These are phyloP conservation scores for Momotus momota DNA, from an alignment of 2,797 vertebrate genomes.

Conservation along the genomic window DNA sequence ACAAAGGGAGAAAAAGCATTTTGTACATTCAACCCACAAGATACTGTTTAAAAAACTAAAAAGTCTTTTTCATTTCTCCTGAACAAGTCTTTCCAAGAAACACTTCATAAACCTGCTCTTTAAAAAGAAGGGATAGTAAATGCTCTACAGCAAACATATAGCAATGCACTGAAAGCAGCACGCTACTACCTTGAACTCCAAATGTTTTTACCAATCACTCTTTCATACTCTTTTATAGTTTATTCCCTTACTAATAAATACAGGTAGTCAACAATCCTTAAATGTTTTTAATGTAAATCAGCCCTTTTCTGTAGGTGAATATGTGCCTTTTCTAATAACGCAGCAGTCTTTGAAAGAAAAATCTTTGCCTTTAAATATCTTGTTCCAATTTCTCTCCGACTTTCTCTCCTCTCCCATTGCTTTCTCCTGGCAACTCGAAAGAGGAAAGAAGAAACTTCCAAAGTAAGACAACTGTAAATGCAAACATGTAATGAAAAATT, in stretches of 20 bases:
- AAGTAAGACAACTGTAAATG: background rate
- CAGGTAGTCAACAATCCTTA: background rate
- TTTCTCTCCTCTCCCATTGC: background rate
- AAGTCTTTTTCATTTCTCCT: constrained; percentile 19
- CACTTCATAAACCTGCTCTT: constrained; percentile 60
- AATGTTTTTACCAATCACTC: background rate
- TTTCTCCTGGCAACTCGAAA: background rate
- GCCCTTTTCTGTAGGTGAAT: background rate
- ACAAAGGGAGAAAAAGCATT: background rate
- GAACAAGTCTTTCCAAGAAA: constrained; percentile 44
- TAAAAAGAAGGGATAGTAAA: constrained; percentile 32
- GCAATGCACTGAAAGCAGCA: constrained; percentile 1
- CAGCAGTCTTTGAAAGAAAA: background rate
- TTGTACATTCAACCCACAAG: background rate
- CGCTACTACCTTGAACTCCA: background rate
- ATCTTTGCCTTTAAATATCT: background rate
- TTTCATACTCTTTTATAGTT: background rate
- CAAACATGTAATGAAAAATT: background rate
- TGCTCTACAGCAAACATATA: background rate
- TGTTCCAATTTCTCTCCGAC: background rate
- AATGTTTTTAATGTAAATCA: background rate
- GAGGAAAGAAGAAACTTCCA: constrained; percentile 17
- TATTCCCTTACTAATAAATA: constrained; percentile 16
- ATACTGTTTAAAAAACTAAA: constrained; percentile 1
- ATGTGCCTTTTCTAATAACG: background rate